These are phyloP conservation scores for Hemistola chrysoprasaria DNA, from an alignment of 2,888 invertebrate species.

Conservation along the genomic window DNA sequence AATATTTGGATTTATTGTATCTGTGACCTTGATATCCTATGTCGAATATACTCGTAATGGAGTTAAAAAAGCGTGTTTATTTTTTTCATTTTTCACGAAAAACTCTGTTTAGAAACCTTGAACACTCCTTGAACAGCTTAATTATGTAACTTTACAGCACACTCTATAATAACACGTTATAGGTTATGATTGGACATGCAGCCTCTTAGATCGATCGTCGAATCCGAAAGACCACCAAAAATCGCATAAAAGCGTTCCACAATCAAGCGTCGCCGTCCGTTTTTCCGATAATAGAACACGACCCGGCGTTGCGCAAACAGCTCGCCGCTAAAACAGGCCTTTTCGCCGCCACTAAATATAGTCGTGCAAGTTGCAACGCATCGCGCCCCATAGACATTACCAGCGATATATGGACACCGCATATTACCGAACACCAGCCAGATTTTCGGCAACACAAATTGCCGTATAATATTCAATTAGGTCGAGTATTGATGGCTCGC, in stretches of 20 bases:
- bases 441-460: constrained; percentile 80
- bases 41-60: too few relatives aligned
- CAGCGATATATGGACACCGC: constrained; percentile 74
- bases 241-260: constrained; percentile 24
- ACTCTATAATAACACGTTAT: too few relatives aligned
- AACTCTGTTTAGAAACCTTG: too few relatives aligned
- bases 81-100: too few relatives aligned
- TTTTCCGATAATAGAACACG: constrained; percentile 77
- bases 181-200: too few relatives aligned
- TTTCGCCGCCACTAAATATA: constrained; percentile 45
- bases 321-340: constrained; percentile 64
- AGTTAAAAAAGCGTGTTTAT: too few relatives aligned
- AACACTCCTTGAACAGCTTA: too few relatives aligned
- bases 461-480: constrained; percentile 81
- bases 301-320: constrained; percentile 71
- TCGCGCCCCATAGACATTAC: constrained; percentile 69
- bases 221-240: constrained; percentile 20
- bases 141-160: too few relatives aligned
- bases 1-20: too few relatives aligned
- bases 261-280: constrained; percentile 38
- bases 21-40: too few relatives aligned
- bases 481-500: constrained; percentile 72
- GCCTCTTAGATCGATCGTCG: too few relatives aligned
- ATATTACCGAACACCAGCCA: constrained; percentile 61
- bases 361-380: constrained; percentile 63